phyloP scores from a whole-genome alignment of 2,113 vertebrate genomes.

The Plestiodon gilberti region DNA sequence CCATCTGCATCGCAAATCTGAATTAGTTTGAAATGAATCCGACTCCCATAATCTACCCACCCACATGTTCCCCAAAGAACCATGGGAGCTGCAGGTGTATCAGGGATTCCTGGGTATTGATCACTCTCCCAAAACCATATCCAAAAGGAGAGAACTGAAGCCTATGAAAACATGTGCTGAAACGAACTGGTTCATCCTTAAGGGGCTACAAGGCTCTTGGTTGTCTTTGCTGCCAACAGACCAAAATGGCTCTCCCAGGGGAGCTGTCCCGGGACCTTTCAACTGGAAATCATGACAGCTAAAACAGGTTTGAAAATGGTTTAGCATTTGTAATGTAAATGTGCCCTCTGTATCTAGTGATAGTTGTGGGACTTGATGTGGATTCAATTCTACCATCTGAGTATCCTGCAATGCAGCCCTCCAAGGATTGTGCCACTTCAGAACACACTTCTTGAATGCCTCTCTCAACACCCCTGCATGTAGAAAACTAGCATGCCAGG shows the following conservation, averaged over 20 bases:
- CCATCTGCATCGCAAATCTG: background rate
- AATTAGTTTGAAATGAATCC: background rate
- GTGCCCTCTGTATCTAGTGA: background rate
- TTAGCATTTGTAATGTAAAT: background rate
- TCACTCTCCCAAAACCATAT: too few relatives aligned
- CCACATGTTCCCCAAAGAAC: background rate
- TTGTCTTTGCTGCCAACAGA: too few relatives aligned
- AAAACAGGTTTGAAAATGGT: background rate
- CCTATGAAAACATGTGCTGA: too few relatives aligned
- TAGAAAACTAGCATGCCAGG: background rate
- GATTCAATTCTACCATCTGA: background rate
- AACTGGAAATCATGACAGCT: background rate
- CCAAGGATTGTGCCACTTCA: background rate
- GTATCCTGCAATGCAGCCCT: background rate
- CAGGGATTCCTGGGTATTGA: background rate
- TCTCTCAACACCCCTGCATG: too few relatives aligned
- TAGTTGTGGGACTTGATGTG: background rate
- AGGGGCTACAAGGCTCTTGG: too few relatives aligned
- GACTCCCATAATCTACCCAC: background rate
- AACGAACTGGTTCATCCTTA: too few relatives aligned
- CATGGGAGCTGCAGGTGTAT: background rate
- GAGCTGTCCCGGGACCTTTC: background rate
- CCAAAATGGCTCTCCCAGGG: too few relatives aligned
- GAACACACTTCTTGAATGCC: background rate
- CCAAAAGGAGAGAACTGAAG: too few relatives aligned